phyloP scores from a whole-genome alignment of 1,140 invertebrate species.

The Pseudobourletiella spinata region DNA sequence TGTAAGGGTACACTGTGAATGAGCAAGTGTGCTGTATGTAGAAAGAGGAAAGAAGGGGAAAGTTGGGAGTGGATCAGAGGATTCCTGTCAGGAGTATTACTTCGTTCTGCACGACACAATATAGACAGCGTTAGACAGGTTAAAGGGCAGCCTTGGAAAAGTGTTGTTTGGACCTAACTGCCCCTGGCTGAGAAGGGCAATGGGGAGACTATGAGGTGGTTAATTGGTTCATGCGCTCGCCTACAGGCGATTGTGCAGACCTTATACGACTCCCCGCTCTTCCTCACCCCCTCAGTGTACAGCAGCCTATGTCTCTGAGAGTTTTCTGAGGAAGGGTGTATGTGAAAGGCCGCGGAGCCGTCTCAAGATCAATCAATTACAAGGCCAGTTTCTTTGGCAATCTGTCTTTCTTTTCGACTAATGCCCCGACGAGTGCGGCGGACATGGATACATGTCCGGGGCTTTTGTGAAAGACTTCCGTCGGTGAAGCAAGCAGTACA shows the following conservation, averaged over 20 bases:
- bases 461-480: background rate
- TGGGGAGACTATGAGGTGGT: slow-evolving; percentile 25
- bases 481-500: background rate
- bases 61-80: too few relatives aligned
- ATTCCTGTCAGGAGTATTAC: too few relatives aligned
- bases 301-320: background rate
- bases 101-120: too few relatives aligned
- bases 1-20: too few relatives aligned
- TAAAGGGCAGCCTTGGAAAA: too few relatives aligned
- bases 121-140: too few relatives aligned
- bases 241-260: slow-evolving; percentile 28
- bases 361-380: slow-evolving; percentile 27
- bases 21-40: too few relatives aligned
- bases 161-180: too few relatives aligned
- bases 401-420: slow-evolving; percentile 23
- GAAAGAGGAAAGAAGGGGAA: too few relatives aligned
- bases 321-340: background rate
- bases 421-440: slow-evolving; percentile 10
- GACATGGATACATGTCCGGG: slow-evolving; percentile 1
- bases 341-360: background rate
- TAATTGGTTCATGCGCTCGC: slow-evolving; percentile 24
- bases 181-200: too few relatives aligned
- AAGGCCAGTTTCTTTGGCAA: slow-evolving; percentile 12
- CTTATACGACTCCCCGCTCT: slow-evolving; percentile 25
- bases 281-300: background rate